These are phyloP conservation scores for Eulacestoma nigropectus DNA, from an alignment of 2,113 vertebrate species.

Conservation along the genomic window DNA sequence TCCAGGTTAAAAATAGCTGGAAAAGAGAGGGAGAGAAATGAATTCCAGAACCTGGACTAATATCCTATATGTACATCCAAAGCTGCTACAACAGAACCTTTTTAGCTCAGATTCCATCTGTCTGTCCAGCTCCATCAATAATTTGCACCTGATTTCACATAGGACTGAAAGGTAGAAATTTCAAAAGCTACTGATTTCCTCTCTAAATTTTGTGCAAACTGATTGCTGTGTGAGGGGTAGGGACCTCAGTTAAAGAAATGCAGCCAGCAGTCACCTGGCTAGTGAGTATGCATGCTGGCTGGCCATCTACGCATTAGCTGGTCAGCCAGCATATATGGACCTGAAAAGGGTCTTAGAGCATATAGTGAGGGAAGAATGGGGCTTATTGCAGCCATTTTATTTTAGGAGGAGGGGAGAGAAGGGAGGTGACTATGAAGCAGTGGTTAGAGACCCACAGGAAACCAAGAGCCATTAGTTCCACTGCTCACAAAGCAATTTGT, in stretches of 20 bases:
- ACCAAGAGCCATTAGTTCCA: not conserved
- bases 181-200: not conserved
- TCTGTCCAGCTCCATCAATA: not conserved
- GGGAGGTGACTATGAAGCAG: not conserved
- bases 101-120: not conserved
- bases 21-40: not conserved
- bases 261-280: not conserved
- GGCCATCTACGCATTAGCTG: not conserved
- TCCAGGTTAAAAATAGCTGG: constrained; percentile 51
- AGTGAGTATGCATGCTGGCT: not conserved
- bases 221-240: not conserved
- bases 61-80: not conserved
- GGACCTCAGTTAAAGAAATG: not conserved
- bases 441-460: not conserved
- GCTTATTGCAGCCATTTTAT: not conserved
- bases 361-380: not conserved
- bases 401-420: not conserved
- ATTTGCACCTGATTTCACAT: not conserved
- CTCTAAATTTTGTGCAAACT: not conserved
- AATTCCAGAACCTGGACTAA: constrained; percentile 28
- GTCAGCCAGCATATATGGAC: not conserved
- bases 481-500: not conserved
- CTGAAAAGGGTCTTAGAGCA: not conserved
- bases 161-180: not conserved
- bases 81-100: not conserved